Evolutionary conservation across 2,888 invertebrate species (phyloP).

Genomic region (Abscondita cerata): DNA sequence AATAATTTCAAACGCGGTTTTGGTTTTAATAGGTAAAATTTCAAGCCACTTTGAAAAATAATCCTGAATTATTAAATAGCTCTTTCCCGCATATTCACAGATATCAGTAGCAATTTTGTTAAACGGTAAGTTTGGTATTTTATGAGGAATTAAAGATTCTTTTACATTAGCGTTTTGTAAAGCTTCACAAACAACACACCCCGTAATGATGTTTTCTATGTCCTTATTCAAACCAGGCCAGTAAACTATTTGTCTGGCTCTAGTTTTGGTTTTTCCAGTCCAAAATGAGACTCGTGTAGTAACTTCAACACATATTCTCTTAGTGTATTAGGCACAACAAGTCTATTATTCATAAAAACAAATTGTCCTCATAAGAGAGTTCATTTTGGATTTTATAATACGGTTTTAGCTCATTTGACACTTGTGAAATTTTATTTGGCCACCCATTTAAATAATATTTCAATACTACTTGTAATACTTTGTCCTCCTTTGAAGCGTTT

Average conservation of each 20-base stretch:
- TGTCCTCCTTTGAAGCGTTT: not conserved
- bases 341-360: not conserved
- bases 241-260: not conserved
- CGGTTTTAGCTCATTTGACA: not conserved
- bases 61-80: conserved; percentile 41
- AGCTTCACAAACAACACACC: not conserved
- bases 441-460: not conserved
- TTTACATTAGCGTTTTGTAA: no score
- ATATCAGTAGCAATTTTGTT: not conserved
- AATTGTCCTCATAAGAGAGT: not conserved
- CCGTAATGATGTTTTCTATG: not conserved
- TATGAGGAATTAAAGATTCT: not conserved
- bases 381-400: conserved; percentile 3
- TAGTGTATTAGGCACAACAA: not conserved
- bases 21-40: conserved; percentile 23
- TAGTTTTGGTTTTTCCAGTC: not conserved
- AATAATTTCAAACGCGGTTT: conserved; percentile 26
- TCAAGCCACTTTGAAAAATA: conserved; percentile 43
- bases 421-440: not conserved
- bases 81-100: not conserved
- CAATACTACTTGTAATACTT: no score
- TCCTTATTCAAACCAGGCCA: not conserved
- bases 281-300: not conserved
- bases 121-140: not conserved
- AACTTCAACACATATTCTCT: not conserved